These are phyloP conservation scores for Allophyes oxyacanthae DNA, from an alignment of 2,888 invertebrate species.

Conservation along the genomic window DNA sequence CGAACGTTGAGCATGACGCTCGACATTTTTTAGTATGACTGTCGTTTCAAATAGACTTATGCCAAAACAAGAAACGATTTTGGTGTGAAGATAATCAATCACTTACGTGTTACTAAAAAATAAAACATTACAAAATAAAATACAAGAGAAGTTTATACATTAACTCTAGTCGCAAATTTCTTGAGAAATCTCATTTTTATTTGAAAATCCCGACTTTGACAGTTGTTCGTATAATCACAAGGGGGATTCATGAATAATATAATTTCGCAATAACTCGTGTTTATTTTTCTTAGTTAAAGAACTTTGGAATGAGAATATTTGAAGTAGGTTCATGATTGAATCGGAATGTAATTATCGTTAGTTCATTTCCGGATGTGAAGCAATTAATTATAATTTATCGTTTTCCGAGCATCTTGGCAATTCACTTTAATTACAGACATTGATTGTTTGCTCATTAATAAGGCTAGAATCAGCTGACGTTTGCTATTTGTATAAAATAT, in stretches of 20 bases:
- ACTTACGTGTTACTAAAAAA: background rate
- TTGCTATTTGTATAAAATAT: too few species aligned
- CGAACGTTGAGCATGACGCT: too few species aligned
- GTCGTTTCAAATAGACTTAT: too few species aligned
- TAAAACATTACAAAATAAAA: background rate
- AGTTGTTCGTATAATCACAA: slow-evolving; percentile 15
- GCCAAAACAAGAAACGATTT: too few species aligned
- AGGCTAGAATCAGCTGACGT: too few species aligned
- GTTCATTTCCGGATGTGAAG: background rate
- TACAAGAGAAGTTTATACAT: slow-evolving; percentile 9
- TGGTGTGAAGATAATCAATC: too few species aligned
- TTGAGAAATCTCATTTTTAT: slow-evolving; percentile 9
- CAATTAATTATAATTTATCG: slow-evolving; percentile 1
- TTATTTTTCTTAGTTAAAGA: slow-evolving; percentile 12
- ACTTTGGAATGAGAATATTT: background rate
- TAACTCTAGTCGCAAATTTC: slow-evolving; percentile 12
- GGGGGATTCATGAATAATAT: slow-evolving; percentile 23
- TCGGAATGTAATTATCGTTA: slow-evolving; percentile 1
- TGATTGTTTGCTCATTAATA: background rate
- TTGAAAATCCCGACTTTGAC: slow-evolving; percentile 18
- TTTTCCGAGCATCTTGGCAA: background rate
- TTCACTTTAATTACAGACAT: background rate
- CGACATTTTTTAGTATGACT: too few species aligned
- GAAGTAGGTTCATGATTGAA: background rate
- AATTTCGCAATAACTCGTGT: slow-evolving; percentile 14